A percentile compares a stretch with the other conserved stretches of the same genome.
These are phyloP conservation scores for Drosophila pseudoobscura DNA, from an alignment of 1,140 invertebrate genomes.

Conservation along the genomic window DNA sequence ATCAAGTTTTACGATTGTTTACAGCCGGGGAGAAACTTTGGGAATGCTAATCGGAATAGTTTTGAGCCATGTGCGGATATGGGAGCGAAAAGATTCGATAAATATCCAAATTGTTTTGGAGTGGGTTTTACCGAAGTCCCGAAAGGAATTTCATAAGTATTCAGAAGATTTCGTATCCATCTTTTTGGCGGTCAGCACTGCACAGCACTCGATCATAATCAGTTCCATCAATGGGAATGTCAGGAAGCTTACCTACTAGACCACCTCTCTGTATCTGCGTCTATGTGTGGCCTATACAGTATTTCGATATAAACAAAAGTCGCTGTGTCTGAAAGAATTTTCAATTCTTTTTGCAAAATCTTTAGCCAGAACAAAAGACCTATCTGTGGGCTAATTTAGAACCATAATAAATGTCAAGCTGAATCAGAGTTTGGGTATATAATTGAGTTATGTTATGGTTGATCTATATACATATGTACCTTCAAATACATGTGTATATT, in stretches of 20 bases:
- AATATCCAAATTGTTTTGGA: too few species aligned
- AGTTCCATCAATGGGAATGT: conserved; percentile 11
- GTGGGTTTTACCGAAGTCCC: too few species aligned
- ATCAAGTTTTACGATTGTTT: conserved; percentile 37
- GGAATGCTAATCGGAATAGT: not conserved
- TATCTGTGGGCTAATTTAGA: conserved; percentile 18
- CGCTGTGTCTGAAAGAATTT: too few species aligned
- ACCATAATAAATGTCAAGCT: conserved; percentile 26
- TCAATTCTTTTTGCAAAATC: not conserved
- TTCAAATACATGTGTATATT: too few species aligned
- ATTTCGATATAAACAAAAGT: too few species aligned
- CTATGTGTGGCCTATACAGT: too few species aligned
- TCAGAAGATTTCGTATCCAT: too few species aligned
- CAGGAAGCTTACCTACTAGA: conserved; percentile 5
- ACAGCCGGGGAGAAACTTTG: not conserved
- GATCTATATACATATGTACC: not conserved
- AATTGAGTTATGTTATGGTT: not conserved
- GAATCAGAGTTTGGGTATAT: conserved; percentile 1
- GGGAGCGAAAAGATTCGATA: not conserved
- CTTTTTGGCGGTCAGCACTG: too few species aligned
- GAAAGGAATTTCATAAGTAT: not conserved
- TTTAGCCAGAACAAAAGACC: not conserved
- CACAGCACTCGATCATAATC: conserved; percentile 16
- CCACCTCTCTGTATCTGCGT: too few species aligned
- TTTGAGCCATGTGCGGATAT: conserved; percentile 32